phyloP scores from a whole-genome alignment of 1,140 invertebrate species.

The Drosophila ogumai region DNA sequence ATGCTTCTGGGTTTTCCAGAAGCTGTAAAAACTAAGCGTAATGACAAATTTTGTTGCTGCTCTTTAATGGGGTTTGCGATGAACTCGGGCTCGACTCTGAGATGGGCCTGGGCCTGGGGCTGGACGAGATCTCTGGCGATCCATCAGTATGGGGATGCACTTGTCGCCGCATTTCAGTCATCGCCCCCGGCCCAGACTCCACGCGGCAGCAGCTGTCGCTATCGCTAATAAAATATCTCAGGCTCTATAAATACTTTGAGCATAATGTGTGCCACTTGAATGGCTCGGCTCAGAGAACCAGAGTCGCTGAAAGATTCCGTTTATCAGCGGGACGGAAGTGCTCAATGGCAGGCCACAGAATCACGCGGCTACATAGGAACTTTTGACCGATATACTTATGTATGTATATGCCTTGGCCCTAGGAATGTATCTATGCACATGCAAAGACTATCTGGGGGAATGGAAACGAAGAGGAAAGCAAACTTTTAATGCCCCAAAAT shows the following conservation, averaged over 20 bases:
- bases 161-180: constrained; percentile 35
- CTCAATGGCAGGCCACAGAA: constrained; percentile 52
- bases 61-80: constrained; percentile 45
- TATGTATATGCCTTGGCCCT: constrained; percentile 2
- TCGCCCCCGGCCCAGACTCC: constrained; percentile 9
- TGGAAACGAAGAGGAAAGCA: constrained; percentile 5
- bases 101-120: constrained; percentile 9
- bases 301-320: constrained; percentile 58
- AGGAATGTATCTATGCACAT: not conserved
- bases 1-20: constrained; percentile 55
- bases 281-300: constrained; percentile 24
- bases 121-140: constrained; percentile 7
- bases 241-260: constrained; percentile 65
- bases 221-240: constrained; percentile 73
- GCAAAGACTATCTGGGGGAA: constrained; percentile 10
- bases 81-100: constrained; percentile 30
- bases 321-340: constrained; percentile 67
- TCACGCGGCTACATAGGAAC: constrained; percentile 24
- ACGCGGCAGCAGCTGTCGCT: constrained; percentile 43
- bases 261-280: constrained; percentile 68
- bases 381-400: constrained; percentile 64
- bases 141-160: constrained; percentile 19
- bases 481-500: constrained; percentile 57
- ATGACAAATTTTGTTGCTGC: constrained; percentile 67
- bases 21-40: constrained; percentile 72